Conservation (phyloP, 2,888 invertebrate genomes). For the Drosophila cognata region DNA sequence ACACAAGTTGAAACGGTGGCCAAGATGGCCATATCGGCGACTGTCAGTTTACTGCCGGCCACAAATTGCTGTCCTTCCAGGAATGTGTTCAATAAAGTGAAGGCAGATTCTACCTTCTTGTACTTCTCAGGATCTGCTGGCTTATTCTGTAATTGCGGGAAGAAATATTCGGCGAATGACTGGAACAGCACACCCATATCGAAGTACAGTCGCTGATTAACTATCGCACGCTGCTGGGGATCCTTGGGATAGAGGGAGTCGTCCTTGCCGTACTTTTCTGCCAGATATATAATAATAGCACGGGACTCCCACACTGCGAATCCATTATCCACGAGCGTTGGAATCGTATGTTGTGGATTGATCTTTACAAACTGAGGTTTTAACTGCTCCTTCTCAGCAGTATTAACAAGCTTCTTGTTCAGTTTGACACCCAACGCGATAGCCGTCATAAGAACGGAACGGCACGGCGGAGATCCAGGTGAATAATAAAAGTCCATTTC, state of each 20-base stretch:
- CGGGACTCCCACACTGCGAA: slow-evolving; percentile 93
- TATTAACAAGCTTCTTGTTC: slow-evolving; percentile 87
- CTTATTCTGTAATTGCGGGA: slow-evolving; percentile 87
- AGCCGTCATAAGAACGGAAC: slow-evolving; percentile 88
- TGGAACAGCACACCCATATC: slow-evolving; percentile 91
- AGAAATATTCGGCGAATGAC: slow-evolving; percentile 89
- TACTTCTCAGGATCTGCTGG: slow-evolving; percentile 88
- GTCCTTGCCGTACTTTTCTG: slow-evolving; percentile 92
- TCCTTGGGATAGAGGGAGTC: slow-evolving; percentile 91
- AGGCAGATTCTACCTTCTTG: slow-evolving; percentile 88
- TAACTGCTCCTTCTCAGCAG: slow-evolving; percentile 88
- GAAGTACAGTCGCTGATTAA: slow-evolving; percentile 92
- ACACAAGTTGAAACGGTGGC: slow-evolving; percentile 90
- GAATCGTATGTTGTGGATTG: slow-evolving; percentile 93
- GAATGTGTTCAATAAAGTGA: slow-evolving; percentile 89
- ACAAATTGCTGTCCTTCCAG: slow-evolving; percentile 88
- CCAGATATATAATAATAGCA: slow-evolving; percentile 92
- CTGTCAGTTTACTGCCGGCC: slow-evolving; percentile 85
- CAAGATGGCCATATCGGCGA: slow-evolving; percentile 91
- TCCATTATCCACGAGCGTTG: slow-evolving; percentile 93
- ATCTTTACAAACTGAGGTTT: slow-evolving; percentile 89
- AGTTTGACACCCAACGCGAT: slow-evolving; percentile 88
- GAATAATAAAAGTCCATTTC: slow-evolving; percentile 88
- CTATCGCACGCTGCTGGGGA: slow-evolving; percentile 89
- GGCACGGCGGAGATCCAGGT: slow-evolving; percentile 88